Conservation (phyloP, 23 tunicate genomes). For the Clavelina lepadiformis region DNA sequence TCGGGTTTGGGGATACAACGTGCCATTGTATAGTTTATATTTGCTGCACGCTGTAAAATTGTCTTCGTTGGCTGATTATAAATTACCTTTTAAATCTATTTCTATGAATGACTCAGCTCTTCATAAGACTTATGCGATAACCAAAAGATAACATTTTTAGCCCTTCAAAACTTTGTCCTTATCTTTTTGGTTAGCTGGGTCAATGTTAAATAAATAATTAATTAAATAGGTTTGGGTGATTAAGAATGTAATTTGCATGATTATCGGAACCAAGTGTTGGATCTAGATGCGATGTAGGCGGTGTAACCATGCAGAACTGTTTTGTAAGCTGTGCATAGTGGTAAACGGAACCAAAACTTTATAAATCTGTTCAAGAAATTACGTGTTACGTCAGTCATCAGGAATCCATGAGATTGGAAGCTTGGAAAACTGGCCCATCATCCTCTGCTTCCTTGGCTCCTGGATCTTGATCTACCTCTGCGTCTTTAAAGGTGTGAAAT, state of each 20-base stretch:
- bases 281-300: not conserved
- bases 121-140: too few species aligned
- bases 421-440: conserved; percentile 72
- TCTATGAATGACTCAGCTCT: too few species aligned
- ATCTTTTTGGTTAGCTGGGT: not conserved
- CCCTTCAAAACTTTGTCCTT: too few species aligned
- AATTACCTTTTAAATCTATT: too few species aligned
- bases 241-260: not conserved
- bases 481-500: conserved; percentile 61
- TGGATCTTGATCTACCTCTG: conserved; percentile 75
- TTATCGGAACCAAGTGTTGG: not conserved
- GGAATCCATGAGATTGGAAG: conserved; percentile 57
- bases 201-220: not conserved
- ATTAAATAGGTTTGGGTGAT: too few species aligned
- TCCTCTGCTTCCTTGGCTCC: conserved; percentile 40
- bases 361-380: conserved; percentile 31
- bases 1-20: too few species aligned
- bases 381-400: conserved; percentile 45
- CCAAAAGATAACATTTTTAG: too few species aligned
- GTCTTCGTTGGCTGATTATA: too few species aligned
- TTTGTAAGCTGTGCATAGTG: not conserved
- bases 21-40: too few species aligned
- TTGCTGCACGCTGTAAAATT: too few species aligned
- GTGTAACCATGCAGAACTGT: not conserved
- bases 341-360: not conserved